Conservation (phyloP, 1,140 invertebrate genomes). For the Drosophila ohnishii region DNA sequence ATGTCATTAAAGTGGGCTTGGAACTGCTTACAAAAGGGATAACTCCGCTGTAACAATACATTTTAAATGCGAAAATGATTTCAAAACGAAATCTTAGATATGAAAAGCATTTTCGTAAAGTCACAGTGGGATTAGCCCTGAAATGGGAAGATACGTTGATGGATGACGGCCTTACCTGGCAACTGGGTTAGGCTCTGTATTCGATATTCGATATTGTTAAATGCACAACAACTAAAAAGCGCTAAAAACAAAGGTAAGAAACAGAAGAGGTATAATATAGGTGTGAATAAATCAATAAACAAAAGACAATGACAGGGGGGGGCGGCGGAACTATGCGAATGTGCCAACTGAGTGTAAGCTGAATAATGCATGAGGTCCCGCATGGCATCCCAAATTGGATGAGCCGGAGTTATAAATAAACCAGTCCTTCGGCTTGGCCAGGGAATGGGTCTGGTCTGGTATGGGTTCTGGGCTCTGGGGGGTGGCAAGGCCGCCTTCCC, state of each 20-base stretch:
- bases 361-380: constrained; percentile 45
- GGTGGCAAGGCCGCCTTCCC: constrained; percentile 30
- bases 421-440: constrained; percentile 24
- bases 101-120: not conserved
- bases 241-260: constrained; percentile 41
- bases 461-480: not conserved
- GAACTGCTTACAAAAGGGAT: not conserved
- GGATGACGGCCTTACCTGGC: constrained; percentile 9
- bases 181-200: constrained; percentile 9
- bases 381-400: constrained; percentile 35
- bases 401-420: constrained; percentile 46
- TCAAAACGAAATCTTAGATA: not conserved
- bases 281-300: constrained; percentile 51
- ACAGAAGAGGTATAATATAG: constrained; percentile 11
- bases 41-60: not conserved
- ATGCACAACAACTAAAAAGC: constrained; percentile 47
- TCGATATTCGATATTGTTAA: constrained; percentile 27
- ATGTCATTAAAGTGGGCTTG: not conserved
- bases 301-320: constrained; percentile 25
- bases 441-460: not conserved
- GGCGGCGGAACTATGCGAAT: constrained; percentile 27
- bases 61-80: not conserved
- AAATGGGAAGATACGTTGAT: not conserved
- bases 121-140: constrained; percentile 9
- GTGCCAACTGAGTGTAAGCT: constrained; percentile 19